Evolutionary conservation across 2,888 invertebrate species (phyloP), one percentile per base, ranked within the genome.

Genomic region (Microplitis manilae): DNA sequence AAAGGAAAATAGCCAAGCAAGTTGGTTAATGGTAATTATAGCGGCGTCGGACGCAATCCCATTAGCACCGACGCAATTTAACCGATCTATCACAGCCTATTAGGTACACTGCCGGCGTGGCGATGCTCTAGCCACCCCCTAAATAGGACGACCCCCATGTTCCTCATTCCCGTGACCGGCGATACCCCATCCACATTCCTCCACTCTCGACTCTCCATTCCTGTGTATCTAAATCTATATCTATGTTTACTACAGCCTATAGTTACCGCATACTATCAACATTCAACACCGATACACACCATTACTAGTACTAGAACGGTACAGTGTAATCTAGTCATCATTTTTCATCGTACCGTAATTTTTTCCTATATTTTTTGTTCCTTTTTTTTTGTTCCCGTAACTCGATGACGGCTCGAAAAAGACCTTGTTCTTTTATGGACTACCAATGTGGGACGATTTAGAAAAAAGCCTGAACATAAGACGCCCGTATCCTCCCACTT

Each of bases 51-150:
- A 88, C 88, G 89, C 89, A 89, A 89, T 89, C 89, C 89, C 89
- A 89, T 89, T 89, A 89, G 89, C 89, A 87, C 87, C 88, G 86
- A 89, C 88, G 89, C 89, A 89, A 89, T 89, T 89, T 89, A 88
- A 86, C 88, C 89, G 89, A 89, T 89, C 89, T 89, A 89, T 89
- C 89, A 89, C 89, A 89, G 88, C 88, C 89, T 89, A 89, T 89
- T 89, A 89, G 89, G 87, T 87, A 88, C 86, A 86, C 84, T 87
- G 88, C 86, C 78, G 76, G 78, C 61, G 75, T 64, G 60, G 67
- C 50, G 50, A 50, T 50, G 67, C 67, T 30, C 30, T 87, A 86
- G 85, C 86, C 85, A 83, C 85, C 85, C 67, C 73, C 30, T 73
- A 39, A 50, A 73, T 73, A 73, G 73, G 13, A 15, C 73, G 67